phyloP scores from a whole-genome alignment of 1,140 invertebrate genomes.

The Wiebesia pumilae region DNA sequence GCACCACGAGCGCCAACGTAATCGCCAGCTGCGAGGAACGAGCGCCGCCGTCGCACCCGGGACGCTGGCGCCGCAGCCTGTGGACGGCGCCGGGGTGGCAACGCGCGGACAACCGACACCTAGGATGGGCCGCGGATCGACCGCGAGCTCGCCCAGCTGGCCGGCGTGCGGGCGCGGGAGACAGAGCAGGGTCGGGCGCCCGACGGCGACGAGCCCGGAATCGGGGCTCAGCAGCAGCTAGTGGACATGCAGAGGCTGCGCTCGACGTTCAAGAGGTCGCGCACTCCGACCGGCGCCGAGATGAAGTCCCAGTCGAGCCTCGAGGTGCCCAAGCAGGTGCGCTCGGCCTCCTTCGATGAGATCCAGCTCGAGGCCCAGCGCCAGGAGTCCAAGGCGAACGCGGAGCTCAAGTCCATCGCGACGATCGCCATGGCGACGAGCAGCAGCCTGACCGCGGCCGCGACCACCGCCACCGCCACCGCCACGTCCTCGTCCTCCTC shows the following conservation, averaged over 20 bases:
- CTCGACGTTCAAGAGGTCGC: conserved; percentile 89
- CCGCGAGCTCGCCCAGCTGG: background rate
- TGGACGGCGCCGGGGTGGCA: background rate
- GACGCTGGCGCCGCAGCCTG: background rate
- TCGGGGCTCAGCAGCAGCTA: background rate
- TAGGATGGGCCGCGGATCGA: background rate
- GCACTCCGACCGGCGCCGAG: conserved; percentile 89
- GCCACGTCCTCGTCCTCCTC: conserved; percentile 65
- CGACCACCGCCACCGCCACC: conserved; percentile 45
- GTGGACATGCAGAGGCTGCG: conserved; percentile 84
- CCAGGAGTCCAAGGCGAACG: conserved; percentile 52
- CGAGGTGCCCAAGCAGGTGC: conserved; percentile 89
- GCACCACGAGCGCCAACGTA: background rate
- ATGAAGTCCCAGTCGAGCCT: conserved; percentile 93
- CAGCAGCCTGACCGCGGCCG: conserved; percentile 31
- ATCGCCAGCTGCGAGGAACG: background rate
- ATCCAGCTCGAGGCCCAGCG: conserved; percentile 87
- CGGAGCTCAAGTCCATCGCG: conserved; percentile 60
- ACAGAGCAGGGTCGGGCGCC: background rate
- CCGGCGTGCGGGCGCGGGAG: background rate
- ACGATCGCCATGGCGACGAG: conserved; percentile 59
- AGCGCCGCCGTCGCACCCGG: background rate
- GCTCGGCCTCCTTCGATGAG: conserved; percentile 90
- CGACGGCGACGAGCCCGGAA: background rate
- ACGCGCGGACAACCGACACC: background rate